Base-by-base conservation (phyloP, 2,797 vertebrate species). In the Chaetodon trifasciatus region DNA sequence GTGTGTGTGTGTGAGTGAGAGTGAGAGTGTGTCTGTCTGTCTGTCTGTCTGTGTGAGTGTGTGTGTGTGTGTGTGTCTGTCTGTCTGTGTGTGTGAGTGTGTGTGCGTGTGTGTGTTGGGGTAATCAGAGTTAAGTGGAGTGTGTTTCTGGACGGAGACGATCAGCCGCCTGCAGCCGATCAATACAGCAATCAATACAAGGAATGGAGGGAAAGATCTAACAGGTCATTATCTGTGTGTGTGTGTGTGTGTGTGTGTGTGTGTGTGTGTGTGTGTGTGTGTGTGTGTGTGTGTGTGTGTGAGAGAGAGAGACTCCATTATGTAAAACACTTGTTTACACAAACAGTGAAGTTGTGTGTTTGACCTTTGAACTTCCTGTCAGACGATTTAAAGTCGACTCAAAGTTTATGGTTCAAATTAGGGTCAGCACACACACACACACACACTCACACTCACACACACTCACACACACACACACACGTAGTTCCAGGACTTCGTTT, bases 91-190 rank as follows among this genome's bases (percentile, higher is more conserved):
- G 74, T 74, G 21, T 50, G 78, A 62, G 75, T 60, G 73, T 71
- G 74, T 74, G 61, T 70, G 70, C 72, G 75, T 40, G 21, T 8
- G 63, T 6, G 28, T 32, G 3, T 32, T 3, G 3, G 28, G 81
- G 65, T 78, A 83, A 89, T 90, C 88, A 85, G 80, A 9, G 1
- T 56, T 90, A 89, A 88, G 86, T 86, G 79, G 62, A 75, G 82
- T 81, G 80, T 81, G 87, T 88, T 83, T 88, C 80, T 87, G 84
- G 79, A 83, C 35, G 32, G 81, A 89, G 85, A 83, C 84, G 77
- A 89, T 90, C 87, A 88, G 85, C 80, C 62, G 76, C 82, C 72
- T 86, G 79, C 64, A 81, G 76, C 24, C 17, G 4, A 89, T 90
- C 90, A 84, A 89, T 91, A 63, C 68, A 21, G 44, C 0, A 12